Percentiles rank a stretch among this genome's conserved stretches.
These are phyloP conservation scores for Tenualosa ilisha DNA, from an alignment of 2,797 vertebrate genomes.

Conservation along the genomic window DNA sequence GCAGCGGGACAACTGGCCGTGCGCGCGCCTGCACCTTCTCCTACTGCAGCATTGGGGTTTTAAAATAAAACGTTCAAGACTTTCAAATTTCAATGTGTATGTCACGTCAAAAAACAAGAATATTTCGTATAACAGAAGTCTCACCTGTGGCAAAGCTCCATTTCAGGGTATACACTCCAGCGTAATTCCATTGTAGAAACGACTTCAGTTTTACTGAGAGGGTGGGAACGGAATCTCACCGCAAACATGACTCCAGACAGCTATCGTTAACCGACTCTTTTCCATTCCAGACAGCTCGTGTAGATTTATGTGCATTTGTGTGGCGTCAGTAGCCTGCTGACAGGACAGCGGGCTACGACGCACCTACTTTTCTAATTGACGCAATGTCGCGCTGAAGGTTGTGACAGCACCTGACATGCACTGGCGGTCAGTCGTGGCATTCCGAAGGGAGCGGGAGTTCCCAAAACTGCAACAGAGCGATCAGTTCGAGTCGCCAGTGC, in stretches of 20 bases:
- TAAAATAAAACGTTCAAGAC: neutral
- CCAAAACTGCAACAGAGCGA: neutral
- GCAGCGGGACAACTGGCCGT: conserved; percentile 8
- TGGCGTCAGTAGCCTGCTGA: neutral
- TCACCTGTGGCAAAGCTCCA: neutral
- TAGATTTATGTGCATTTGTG: neutral
- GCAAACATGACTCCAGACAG: neutral
- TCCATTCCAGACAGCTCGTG: neutral
- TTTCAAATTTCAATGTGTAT: neutral
- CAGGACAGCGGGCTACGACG: neutral
- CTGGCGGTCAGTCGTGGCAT: neutral
- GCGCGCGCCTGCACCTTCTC: conserved; percentile 5
- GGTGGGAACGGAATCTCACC: neutral
- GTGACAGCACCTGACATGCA: conserved; percentile 11
- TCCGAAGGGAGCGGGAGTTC: neutral
- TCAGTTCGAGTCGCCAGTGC: neutral
- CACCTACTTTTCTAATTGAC: neutral
- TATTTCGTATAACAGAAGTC: neutral
- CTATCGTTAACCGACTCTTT: neutral
- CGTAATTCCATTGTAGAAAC: neutral
- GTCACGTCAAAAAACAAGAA: neutral
- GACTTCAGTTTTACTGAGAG: neutral
- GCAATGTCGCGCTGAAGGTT: conserved; percentile 24
- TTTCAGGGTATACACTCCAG: neutral
- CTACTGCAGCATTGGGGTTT: neutral